Base-by-base conservation (phyloP, 2,797 vertebrate genomes). In the Notoglanidium macrostoma region DNA sequence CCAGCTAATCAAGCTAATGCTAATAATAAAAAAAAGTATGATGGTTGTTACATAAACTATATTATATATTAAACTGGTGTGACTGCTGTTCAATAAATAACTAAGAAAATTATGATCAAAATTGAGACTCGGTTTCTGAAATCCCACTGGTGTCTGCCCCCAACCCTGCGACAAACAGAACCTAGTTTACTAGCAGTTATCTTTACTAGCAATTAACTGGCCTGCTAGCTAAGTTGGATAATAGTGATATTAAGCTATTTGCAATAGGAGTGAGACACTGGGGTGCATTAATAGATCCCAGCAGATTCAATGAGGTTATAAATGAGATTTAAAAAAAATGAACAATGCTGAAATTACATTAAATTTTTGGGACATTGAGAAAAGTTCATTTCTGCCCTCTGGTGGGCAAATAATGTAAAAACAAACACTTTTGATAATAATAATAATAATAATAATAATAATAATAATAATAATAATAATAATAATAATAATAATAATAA, bases 401-500 rank as follows among this genome's bases (percentile, higher is more conserved):
- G 49, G 74, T 54, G 74, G n/a, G n/a, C n/a, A 32, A 77, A 77
- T 19, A 8, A 3, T 8, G 74, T 54, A 32, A 77, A 54, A 49
- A 40, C 68, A 46, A 26, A 46, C 68, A 68, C 29, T 21, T 8
- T 32, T 15, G 5, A 17, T 15, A 35, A 35, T 19, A 70, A 35
- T 68, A 32, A 35, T 26, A 40, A 72, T 23, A 21, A 40, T 40
- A 35, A 35, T 70, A 2, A 46, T 46, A 46, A 3, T 46, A 46
- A 46, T 46, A 46, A 29, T 65, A 65, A 65, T 65, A 65, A 65
- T n/a, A 65, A 65, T 65, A 65, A n/a, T 29, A 65, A 65, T 65
- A 65, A 65, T n/a, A n/a, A n/a, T 12, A 65, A 65, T 63, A 63
- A 63, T n/a, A 65, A 65, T n/a, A n/a, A 65, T n/a, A n/a, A 65